Conservation (phyloP, 2,113 vertebrate genomes). For the Redunca redunca region DNA sequence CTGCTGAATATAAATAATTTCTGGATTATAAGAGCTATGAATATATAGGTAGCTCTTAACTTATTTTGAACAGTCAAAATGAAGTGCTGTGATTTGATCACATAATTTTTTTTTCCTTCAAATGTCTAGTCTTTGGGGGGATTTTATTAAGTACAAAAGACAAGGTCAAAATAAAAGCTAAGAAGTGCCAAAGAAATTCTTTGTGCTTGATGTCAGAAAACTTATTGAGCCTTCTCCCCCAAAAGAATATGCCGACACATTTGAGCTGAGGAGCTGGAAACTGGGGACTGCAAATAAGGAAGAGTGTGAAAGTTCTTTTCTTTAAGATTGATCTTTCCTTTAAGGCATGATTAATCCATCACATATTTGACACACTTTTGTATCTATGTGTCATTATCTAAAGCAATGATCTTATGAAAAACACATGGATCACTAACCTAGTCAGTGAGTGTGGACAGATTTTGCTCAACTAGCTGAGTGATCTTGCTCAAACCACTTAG, state of each 20-base stretch:
- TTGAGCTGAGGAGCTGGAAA: background rate
- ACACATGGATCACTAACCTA: background rate
- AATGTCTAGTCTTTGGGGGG: background rate
- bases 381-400: slow-evolving; percentile 13
- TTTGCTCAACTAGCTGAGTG: background rate
- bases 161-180: slow-evolving; percentile 6
- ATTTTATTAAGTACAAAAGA: background rate
- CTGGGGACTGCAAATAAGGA: background rate
- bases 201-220: background rate
- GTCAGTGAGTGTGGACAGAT: background rate
- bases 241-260: background rate
- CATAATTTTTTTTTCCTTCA: background rate
- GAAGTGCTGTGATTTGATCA: background rate
- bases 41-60: background rate
- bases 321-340: background rate
- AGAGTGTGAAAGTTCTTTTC: background rate
- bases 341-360: background rate
- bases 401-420: slow-evolving; percentile 20
- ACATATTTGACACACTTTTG: background rate
- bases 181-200: background rate
- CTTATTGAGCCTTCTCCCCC: background rate
- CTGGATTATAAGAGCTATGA: background rate
- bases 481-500: background rate
- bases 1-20: background rate
- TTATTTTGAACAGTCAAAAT: slow-evolving; percentile 1